Base-by-base conservation (phyloP, 2,888 invertebrate genomes). In the Drosophila stalkeri region DNA sequence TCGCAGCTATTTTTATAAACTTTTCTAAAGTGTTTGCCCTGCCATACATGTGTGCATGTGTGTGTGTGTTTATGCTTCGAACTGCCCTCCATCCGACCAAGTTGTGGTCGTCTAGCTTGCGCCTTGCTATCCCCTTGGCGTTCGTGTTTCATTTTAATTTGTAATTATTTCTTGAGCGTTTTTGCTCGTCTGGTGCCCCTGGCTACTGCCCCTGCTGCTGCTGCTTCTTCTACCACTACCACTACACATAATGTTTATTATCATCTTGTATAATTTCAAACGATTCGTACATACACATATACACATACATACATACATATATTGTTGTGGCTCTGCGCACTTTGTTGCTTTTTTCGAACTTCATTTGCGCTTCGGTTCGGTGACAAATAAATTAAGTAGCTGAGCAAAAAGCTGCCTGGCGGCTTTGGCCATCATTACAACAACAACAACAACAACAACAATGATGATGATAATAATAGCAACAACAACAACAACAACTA, bases 321-420 rank as follows among this genome's bases (percentile, higher is more conserved):
- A 27, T 75, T 80, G 62, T 46, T 64, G 69, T 65, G 69, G 31
- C 54, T 54, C 55, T 33, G 33, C 51, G 33, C 33, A 86, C 23
- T 41, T 56, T 86, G 83, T 72, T 68, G 70, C 64, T 63, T 44
- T 71, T 73, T 86, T 81, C 81, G 87, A 85, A 87, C 89, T 89
- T 81, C 89, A 84, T 89, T 89, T 86, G 84, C 79, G 85, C 89
- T 81, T 85, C 82, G 87, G 85, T 85, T 85, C 85, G 87, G 85
- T 85, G 89, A 85, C 89, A 85, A 89, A 89, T 85, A 85, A 89
- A 89, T 89, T 84, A 85, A 85, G 85, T 87, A 81, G 82, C 79
- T 62, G 61, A 66, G 64, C 59, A 52, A 72, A 73, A 80, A 73
- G 72, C 55, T 82, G 83, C 65, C 72, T 72, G 57, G 72, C 67